Base-by-base conservation (phyloP, 1,140 invertebrate genomes). In the Camponotus vicinus region DNA sequence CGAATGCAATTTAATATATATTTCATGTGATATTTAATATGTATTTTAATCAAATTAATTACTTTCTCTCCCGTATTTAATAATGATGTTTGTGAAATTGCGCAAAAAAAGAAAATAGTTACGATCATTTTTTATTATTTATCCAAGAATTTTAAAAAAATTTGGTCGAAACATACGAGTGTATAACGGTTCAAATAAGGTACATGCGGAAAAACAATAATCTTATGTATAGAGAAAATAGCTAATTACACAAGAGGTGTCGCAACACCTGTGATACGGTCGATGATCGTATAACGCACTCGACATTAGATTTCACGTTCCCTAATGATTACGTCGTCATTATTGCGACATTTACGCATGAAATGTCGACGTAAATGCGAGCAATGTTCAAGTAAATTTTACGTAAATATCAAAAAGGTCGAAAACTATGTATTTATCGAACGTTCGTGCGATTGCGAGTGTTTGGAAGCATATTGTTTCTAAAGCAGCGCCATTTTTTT, bases 221-320 rank as follows among this genome's bases (percentile, higher is more conserved):
- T 83, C 32, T 63, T 18, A 18, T 1, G 15, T 15, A 21, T 40
- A 15, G 40, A 61, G 79, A 75, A 83, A 63, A 83, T 32, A 49
- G 52, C 13, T 83, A 83, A 83, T 83, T 83, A 63, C 42, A 83
- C n/a, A 83, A 83, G 32, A 37, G 6, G 13, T 75, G 55, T 63
- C 40, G 79, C 37, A 83, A 83, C 18, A 5, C n/a, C 9, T 61
- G 27, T 59, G 79, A 83, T 71, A 83, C 79, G 79, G 55, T 75
- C 18, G 69, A 61, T 63, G 69, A 83, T 73, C 32, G 3, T 61
- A 61, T 32, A 15, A 61, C 27, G 49, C 32, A 49, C 67, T 45
- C 40, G 11, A 11, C 15, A 32, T 13, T 59, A 82, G 21, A 11
- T 45, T 73, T 73, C 18, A 64, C 40, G 27, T 73, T 61, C n/a